A percentile compares a stretch with the other conserved stretches of the same genome.
Evolutionary conservation across 1,140 invertebrate genomes (phyloP).

Genomic region (Saccostrea echinata): DNA sequence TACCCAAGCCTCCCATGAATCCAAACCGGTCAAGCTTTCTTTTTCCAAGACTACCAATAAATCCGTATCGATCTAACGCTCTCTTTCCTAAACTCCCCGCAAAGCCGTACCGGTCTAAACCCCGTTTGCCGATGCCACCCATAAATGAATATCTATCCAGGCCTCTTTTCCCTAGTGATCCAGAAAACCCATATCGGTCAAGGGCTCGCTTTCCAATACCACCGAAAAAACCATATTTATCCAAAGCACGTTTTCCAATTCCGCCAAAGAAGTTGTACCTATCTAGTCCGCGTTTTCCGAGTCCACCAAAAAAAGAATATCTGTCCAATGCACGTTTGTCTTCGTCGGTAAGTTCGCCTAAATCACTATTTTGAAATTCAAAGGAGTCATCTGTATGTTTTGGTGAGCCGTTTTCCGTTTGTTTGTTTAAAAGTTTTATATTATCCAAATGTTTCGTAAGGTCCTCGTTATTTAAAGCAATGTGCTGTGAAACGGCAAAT

Average conservation of each 20-base stretch:
- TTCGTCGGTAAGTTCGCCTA: background rate
- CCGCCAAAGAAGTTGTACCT: background rate
- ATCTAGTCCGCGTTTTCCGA: background rate
- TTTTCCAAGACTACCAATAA: background rate
- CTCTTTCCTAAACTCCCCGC: background rate
- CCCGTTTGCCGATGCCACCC: background rate
- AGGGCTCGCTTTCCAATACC: constrained; percentile 7
- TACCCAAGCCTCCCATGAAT: constrained; percentile 11
- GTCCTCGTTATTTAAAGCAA: background rate
- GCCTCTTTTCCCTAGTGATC: background rate
- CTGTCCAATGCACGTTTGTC: constrained; percentile 14
- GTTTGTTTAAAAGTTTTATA: constrained; percentile 27
- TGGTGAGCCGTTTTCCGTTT: background rate
- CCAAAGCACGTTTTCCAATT: constrained; percentile 40
- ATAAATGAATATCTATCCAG: constrained; percentile 22
- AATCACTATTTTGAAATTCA: constrained; percentile 13
- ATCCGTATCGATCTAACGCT: background rate
- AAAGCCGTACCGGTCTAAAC: constrained; percentile 1
- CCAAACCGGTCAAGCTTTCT: constrained; percentile 18
- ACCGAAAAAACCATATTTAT: constrained; percentile 28
- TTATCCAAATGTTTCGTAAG: background rate
- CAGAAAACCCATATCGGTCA: constrained; percentile 3
- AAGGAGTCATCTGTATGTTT: background rate
- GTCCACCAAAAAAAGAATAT: background rate
- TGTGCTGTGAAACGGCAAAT: constrained; percentile 9